Evolutionary conservation across 1,140 invertebrate species (phyloP).

Genomic region (Dufourea novaeangliae): DNA sequence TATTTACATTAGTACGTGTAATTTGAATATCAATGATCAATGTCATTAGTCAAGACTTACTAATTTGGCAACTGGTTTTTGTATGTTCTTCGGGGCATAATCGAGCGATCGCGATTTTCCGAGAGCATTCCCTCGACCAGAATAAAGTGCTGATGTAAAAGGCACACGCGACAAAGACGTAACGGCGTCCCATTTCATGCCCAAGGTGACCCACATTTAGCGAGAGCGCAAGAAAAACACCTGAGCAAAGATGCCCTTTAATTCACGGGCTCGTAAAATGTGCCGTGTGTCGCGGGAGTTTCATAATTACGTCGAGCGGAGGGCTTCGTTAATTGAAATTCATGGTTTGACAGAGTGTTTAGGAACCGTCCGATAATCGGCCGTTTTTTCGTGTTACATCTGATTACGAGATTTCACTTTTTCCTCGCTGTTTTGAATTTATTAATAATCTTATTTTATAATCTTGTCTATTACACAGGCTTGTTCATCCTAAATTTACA

Average conservation of each 20-base stretch:
- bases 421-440: not conserved
- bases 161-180: not conserved
- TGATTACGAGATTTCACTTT: not conserved
- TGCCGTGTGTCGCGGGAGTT: not conserved
- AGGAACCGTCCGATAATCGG: slow-evolving; percentile 9
- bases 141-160: slow-evolving; percentile 1
- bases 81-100: not conserved
- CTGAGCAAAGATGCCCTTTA: slow-evolving; percentile 39
- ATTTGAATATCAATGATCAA: not conserved
- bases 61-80: not conserved
- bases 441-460: too few species aligned
- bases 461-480: too few species aligned
- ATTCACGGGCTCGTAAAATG: slow-evolving; percentile 19
- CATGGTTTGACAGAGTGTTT: slow-evolving; percentile 22
- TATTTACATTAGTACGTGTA: too few species aligned
- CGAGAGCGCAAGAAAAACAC: not conserved
- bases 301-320: not conserved
- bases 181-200: not conserved
- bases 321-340: slow-evolving; percentile 27
- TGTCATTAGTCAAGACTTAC: not conserved
- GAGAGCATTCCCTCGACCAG: not conserved
- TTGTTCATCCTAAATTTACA: too few species aligned
- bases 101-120: not conserved
- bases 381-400: not conserved
- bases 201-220: not conserved